Conservation (phyloP, 2,113 vertebrate genomes). For the Crotalus viridis region DNA sequence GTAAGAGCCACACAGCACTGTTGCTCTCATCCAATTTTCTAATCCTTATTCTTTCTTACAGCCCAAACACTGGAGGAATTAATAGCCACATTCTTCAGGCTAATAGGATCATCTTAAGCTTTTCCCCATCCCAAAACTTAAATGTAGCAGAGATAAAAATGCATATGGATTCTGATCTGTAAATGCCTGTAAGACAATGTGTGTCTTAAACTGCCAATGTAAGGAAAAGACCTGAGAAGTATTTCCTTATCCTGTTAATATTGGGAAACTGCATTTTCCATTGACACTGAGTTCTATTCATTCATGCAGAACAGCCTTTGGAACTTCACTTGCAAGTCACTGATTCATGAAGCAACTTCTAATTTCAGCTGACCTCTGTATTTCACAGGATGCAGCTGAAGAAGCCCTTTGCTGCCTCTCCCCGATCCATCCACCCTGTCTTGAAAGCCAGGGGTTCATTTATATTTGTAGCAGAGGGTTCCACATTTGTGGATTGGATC, state of each 20-base stretch:
- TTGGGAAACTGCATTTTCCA: neutral
- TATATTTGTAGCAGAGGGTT: neutral
- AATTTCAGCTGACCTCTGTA: neutral
- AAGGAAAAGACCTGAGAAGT: neutral
- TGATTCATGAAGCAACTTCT: conserved; percentile 6
- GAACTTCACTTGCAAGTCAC: conserved; percentile 3
- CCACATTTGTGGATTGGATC: neutral
- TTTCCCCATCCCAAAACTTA: conserved; percentile 14
- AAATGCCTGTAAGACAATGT: neutral
- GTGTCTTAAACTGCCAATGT: neutral
- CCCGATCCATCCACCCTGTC: neutral
- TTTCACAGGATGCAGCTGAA: neutral
- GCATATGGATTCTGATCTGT: neutral
- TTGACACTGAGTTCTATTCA: neutral
- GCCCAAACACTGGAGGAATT: neutral
- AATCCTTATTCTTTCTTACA: conserved; percentile 11
- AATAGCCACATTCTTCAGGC: neutral
- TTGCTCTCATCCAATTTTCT: neutral
- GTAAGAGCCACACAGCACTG: neutral
- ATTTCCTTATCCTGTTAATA: neutral
- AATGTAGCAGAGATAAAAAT: neutral
- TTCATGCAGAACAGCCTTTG: neutral
- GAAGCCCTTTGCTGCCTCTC: neutral
- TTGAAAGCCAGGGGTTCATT: neutral
- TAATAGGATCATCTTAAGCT: conserved; percentile 39